Base-by-base conservation (phyloP, 2,888 invertebrate species). In the Drosophila pseudotakahashii region DNA sequence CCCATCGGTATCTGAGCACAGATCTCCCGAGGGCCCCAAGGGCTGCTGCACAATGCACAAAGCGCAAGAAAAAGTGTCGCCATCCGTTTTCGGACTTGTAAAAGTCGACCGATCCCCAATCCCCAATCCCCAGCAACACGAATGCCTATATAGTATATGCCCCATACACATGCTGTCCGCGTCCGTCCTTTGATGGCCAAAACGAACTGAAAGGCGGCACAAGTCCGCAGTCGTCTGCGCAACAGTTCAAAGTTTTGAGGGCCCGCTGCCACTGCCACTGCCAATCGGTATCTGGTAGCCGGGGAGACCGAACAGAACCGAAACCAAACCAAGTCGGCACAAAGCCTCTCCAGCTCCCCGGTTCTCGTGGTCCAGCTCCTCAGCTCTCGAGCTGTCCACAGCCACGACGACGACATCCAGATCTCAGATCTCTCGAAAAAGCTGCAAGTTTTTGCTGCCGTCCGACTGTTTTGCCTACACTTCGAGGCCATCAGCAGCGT, bases 131-230 rank as follows among this genome's bases (percentile, higher is more conserved):
- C 53, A 75, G 68, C 63, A 70, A 78, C 78, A 72, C 73, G 71
- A 75, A 74, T 72, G 72, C 73, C 73, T 75, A 68, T 58, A 39
- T 30, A 39, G 26, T 37, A 58, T 57, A 54, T 52, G 30, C 32
- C 32, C 32, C 32, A 50, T 82, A 76, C 58, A 80, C 47, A 70
- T 51, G 63, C 45, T 59, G 67, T 53, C 57, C 44, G 44, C 34
- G 34, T 72, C 70, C 59, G 86, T 87, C 76, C 79, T 51, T 84
- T 89, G 82, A 82, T 82, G 89, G 80, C 74, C 78, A 74, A 75
- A 75, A 75, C 79, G 75, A 88, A 85, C 88, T 89, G 89, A 89
- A 89, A 89, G 91, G 73, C 89, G 89, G 91, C 89, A 90, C 89
- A 91, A 91, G 91, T 89, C 80, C 64, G 78, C 80, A 89, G 91